Evolutionary conservation across 2,113 vertebrate genomes (phyloP).

Genomic region (Tyto alba): DNA sequence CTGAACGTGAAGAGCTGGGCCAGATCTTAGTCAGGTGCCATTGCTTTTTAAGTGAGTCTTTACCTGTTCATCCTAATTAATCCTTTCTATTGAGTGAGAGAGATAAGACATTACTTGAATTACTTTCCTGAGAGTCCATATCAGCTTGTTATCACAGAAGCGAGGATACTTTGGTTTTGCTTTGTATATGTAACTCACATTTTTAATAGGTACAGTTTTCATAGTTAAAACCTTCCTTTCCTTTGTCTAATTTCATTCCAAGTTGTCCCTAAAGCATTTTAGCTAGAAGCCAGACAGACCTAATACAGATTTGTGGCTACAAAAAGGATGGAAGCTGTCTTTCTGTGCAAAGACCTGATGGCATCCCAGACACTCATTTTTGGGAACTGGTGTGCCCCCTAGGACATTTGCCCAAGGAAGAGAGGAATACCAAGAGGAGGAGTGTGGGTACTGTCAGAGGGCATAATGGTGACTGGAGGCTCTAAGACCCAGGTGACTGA

Average conservation of each 20-base stretch:
- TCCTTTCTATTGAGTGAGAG: neutral
- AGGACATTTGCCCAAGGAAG: neutral
- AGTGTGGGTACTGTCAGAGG: neutral
- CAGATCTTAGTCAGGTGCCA: neutral
- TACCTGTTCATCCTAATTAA: neutral
- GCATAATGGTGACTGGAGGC: neutral
- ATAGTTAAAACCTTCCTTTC: neutral
- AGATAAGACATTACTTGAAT: neutral
- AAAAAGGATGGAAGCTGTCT: neutral
- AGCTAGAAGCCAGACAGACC: neutral
- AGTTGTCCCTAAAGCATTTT: neutral
- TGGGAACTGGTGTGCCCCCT: neutral
- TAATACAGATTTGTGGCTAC: neutral
- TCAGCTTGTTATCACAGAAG: neutral
- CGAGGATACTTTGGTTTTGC: neutral
- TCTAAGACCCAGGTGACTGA: neutral
- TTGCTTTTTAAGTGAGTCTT: neutral
- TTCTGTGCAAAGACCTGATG: neutral
- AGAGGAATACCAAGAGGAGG: neutral
- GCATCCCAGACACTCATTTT: neutral
- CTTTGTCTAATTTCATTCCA: neutral
- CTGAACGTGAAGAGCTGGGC: neutral
- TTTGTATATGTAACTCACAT: neutral
- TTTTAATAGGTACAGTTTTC: neutral
- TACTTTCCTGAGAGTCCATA: neutral